Conservation (phyloP, 2,888 invertebrate genomes). For the Parthenolecanium corni region DNA sequence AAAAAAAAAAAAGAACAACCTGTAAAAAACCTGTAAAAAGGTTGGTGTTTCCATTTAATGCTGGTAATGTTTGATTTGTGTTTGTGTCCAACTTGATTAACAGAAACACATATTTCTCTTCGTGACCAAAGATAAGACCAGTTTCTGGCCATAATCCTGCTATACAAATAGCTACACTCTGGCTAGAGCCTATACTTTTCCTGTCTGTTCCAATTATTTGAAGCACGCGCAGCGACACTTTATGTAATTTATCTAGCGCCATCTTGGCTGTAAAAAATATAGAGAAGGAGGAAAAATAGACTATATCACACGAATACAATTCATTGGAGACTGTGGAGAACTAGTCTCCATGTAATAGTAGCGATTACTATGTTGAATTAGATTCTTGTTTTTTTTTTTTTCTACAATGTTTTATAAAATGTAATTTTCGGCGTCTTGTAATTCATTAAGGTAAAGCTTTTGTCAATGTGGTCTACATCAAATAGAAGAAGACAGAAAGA, state of each 20-base stretch:
- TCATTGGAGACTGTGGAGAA: no score
- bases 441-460: no score
- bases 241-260: conserved; percentile 25
- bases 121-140: conserved; percentile 26
- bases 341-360: no score
- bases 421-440: no score
- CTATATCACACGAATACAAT: no score
- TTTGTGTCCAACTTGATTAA: conserved; percentile 25
- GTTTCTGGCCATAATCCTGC: conserved; percentile 18
- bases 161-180: conserved; percentile 14
- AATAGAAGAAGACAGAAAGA: no score
- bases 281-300: no score
- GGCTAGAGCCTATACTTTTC: conserved; percentile 17
- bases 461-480: no score
- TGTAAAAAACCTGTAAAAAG: conserved; percentile 19
- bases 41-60: conserved; percentile 21
- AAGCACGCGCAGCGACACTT: conserved; percentile 26
- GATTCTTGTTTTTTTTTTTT: no score
- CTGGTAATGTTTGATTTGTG: conserved; percentile 26
- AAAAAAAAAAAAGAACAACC: no score
- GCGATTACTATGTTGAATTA: no score
- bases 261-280: neutral
- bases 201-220: conserved; percentile 21
- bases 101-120: conserved; percentile 27
- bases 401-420: no score